Base-by-base conservation (phyloP, 2,797 vertebrate species). In the Helicolenus hilgendorfi region DNA sequence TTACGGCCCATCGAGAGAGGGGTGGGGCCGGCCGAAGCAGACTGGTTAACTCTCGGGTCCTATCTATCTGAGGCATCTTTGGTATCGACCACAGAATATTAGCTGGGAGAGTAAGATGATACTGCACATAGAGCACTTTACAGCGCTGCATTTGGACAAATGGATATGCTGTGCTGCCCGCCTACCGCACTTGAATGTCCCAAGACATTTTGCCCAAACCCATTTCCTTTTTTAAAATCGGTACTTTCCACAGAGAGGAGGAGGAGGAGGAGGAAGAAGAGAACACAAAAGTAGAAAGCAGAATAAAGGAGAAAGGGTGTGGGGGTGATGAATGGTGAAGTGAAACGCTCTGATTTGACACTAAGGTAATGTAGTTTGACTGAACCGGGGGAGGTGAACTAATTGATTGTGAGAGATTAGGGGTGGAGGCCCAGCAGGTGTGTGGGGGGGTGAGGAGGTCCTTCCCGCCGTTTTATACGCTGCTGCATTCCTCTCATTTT, bases 371-470 rank as follows among this genome's bases (percentile, higher is more conserved):
- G 85, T 77, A 92, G 87, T 95, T 94, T 94, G 95, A 96, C 96
- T 96, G 93, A 90, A 92, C 82, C 20, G 62, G 81, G 90, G 92
- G 94, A 94, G 95, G 96, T 91, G 97, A 97, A 97, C 97, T 97
- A 97, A 97, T 97, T 96, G 97, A 98, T 97, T 97, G 77, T 89
- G 92, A 96, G 96, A 95, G 94, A 93, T 95, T 94, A 84, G 79
- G 91, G 95, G 94, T 95, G 96, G 93, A 95, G 92, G 94, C 93
- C 90, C 96, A 96, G 96, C 96, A 97, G 97, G 96, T 97, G 97
- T 91, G 93, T 86, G 38, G 41, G 72, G 80, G 85, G 91, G 70
- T 85, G 85, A 81, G 71, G 92, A 81, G 91, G 92, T 92, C 88
- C 92, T 94, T 92, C 89, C 92, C 78, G 81, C 82, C 78, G 33